Conservation (phyloP, 2,888 invertebrate genomes). For the Drosophila prostipennis region DNA sequence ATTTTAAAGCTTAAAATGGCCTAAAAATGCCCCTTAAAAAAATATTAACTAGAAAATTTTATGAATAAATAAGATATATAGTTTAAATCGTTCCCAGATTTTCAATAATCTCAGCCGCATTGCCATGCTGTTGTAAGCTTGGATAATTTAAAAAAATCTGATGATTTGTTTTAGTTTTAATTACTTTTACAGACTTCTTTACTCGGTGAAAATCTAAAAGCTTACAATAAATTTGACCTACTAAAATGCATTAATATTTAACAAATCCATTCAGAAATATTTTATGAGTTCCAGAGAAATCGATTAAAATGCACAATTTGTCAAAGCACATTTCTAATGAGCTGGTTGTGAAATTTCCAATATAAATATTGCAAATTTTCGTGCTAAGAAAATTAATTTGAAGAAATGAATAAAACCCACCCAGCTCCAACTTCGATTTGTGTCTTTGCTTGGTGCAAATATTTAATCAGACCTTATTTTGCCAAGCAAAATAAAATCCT, state of each 20-base stretch:
- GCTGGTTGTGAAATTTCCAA: too few species aligned
- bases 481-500: conserved; percentile 7
- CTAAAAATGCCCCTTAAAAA: not conserved
- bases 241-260: not conserved
- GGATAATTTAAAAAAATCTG: too few species aligned
- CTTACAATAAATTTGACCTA: not conserved
- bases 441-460: not conserved
- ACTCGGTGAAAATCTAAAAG: too few species aligned
- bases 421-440: not conserved
- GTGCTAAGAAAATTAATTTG: not conserved
- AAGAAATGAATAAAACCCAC: not conserved
- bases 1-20: not conserved
- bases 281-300: too few species aligned
- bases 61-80: not conserved
- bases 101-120: too few species aligned
- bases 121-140: too few species aligned
- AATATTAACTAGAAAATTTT: not conserved
- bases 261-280: too few species aligned
- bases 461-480: not conserved
- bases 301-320: too few species aligned
- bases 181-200: too few species aligned
- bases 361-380: too few species aligned
- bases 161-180: too few species aligned
- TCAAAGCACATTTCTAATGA: not conserved
- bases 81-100: too few species aligned